Conservation (phyloP, 1,140 invertebrate genomes). For the Micrasema minimum region DNA sequence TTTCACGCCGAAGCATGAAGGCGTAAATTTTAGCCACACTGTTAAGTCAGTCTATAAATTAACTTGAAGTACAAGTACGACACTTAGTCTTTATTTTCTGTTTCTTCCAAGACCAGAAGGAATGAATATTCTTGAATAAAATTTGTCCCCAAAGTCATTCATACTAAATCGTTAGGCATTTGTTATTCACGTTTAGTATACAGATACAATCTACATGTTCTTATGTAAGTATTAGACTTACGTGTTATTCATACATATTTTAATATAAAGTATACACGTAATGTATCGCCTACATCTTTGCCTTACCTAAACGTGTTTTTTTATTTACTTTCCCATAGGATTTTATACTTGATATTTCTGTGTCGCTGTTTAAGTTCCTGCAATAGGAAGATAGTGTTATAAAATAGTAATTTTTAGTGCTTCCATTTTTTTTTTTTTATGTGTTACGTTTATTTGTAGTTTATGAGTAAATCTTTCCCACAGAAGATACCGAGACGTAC, state of each 20-base stretch:
- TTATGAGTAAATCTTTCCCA: too few relatives aligned
- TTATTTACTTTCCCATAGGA: constrained; percentile 16
- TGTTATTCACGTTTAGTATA: constrained; percentile 49
- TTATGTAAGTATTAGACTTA: constrained; percentile 41
- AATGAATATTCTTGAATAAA: constrained; percentile 41
- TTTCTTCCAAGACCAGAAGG: constrained; percentile 8
- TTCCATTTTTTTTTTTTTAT: too few relatives aligned
- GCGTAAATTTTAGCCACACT: constrained; percentile 1
- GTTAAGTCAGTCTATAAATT: not conserved
- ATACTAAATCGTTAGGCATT: constrained; percentile 49
- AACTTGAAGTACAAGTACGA: not conserved
- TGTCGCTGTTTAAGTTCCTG: not conserved
- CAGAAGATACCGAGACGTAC: too few relatives aligned
- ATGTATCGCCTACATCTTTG: constrained; percentile 39
- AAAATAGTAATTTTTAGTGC: too few relatives aligned
- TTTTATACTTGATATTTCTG: not conserved
- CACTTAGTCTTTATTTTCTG: not conserved
- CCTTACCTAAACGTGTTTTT: constrained; percentile 24
- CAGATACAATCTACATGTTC: constrained; percentile 51
- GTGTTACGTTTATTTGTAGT: too few relatives aligned
- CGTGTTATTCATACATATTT: constrained; percentile 51
- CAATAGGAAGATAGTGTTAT: too few relatives aligned
- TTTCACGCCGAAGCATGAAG: not conserved
- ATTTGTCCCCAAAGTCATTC: constrained; percentile 50
- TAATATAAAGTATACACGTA: constrained; percentile 40